Conservation (phyloP, 2,888 invertebrate genomes). For the Trichopoda pennipes region DNA sequence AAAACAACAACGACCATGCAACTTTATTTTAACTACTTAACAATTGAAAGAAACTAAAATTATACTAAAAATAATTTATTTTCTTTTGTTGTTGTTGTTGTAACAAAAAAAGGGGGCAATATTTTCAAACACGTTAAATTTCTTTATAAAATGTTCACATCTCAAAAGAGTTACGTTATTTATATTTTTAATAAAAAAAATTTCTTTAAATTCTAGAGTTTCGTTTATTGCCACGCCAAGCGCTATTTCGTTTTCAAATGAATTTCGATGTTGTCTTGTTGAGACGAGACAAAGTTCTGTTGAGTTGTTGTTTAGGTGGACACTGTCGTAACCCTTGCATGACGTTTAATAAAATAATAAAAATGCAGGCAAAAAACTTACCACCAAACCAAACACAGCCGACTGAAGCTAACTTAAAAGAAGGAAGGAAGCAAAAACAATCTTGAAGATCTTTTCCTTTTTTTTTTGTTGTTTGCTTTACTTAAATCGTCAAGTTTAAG, state of each 20-base stretch:
- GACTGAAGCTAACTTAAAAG: constrained; percentile 10
- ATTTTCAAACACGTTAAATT: constrained; percentile 26
- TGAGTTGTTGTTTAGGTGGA: constrained; percentile 72
- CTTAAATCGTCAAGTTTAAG: constrained; percentile 49
- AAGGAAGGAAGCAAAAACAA: constrained; percentile 64
- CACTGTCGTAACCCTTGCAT: constrained; percentile 74
- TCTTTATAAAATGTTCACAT: background rate
- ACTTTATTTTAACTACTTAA: constrained; percentile 62
- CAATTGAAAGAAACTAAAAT: constrained; percentile 29
- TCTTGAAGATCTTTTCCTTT: constrained; percentile 70
- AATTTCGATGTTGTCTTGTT: constrained; percentile 75
- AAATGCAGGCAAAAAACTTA: constrained; percentile 10
- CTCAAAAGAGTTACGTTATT: background rate
- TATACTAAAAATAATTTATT: constrained; percentile 28
- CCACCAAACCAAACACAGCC: constrained; percentile 14
- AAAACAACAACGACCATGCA: constrained; percentile 17
- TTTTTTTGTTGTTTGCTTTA: background rate
- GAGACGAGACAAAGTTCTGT: constrained; percentile 81
- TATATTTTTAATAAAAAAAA: background rate
- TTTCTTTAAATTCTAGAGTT: constrained; percentile 14
- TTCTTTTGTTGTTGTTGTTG: background rate
- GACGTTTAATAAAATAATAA: constrained; percentile 26
- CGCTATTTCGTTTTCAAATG: constrained; percentile 42
- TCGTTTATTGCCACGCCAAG: constrained; percentile 9
- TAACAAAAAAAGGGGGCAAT: constrained; percentile 1